Conservation (phyloP, 1,140 invertebrate species). For the Pogonomyrmex barbatus region DNA sequence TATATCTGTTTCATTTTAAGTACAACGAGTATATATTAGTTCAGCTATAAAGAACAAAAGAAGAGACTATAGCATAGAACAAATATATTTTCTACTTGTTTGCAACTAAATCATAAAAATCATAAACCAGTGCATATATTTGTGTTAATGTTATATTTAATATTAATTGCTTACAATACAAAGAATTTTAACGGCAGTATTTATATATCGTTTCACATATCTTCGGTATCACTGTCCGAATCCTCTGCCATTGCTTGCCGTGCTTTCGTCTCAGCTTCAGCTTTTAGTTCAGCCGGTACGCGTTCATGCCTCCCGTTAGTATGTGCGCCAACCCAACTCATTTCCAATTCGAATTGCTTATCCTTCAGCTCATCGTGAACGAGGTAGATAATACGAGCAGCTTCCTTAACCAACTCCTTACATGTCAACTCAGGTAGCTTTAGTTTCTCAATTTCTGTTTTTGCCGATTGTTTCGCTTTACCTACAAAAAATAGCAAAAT, state of each 20-base stretch:
- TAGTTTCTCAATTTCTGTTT: conserved; percentile 99
- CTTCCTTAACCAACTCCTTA: conserved; percentile 96
- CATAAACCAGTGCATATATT: conserved; percentile 20
- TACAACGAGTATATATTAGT: no score
- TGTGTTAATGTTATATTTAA: conserved; percentile 53
- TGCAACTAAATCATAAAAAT: neutral
- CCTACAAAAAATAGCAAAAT: conserved; percentile 68
- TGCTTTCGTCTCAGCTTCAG: conserved; percentile 93
- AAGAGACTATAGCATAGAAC: neutral
- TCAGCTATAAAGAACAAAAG: no score
- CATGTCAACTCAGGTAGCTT: conserved; percentile 95
- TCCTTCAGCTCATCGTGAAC: conserved; percentile 99
- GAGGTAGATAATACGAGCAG: conserved; percentile 97
- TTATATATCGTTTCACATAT: conserved; percentile 85
- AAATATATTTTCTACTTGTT: conserved; percentile 50
- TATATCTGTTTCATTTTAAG: no score
- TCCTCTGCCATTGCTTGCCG: conserved; percentile 94
- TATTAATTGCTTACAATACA: conserved; percentile 70
- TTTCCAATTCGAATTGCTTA: conserved; percentile 98
- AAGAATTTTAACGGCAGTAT: conserved; percentile 49
- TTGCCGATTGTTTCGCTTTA: conserved; percentile 99
- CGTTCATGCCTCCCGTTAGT: conserved; percentile 91
- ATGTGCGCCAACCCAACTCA: conserved; percentile 97
- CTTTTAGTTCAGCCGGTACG: conserved; percentile 89
- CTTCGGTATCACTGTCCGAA: conserved; percentile 94